Conservation (phyloP, 1,140 invertebrate species). For the Drosophila busckii region DNA sequence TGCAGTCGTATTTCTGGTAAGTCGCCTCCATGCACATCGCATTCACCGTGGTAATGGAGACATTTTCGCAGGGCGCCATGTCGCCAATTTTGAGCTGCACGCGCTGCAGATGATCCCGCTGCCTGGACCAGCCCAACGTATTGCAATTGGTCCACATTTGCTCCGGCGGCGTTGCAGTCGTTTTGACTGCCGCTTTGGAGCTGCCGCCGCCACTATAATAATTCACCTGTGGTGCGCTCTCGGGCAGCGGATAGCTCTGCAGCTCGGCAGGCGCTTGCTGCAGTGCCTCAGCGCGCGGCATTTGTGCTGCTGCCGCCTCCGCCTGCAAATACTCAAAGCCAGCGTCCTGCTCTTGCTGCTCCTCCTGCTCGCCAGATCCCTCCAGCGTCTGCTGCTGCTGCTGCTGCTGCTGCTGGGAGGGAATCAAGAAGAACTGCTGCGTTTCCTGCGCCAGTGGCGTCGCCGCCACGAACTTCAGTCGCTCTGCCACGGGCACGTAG, state of each 20-base stretch:
- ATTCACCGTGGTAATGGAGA: constrained; percentile 89
- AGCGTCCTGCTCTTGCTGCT: constrained; percentile 7
- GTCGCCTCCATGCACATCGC: constrained; percentile 90
- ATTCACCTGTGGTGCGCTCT: constrained; percentile 62
- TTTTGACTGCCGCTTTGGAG: constrained; percentile 15
- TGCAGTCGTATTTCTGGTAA: constrained; percentile 88
- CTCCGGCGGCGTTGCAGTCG: constrained; percentile 44
- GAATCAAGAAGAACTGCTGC: constrained; percentile 71
- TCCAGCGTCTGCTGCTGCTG: constrained; percentile 37
- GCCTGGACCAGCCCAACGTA: constrained; percentile 90
- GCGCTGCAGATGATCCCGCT: constrained; percentile 88
- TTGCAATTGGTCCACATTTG: constrained; percentile 84
- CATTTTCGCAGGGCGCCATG: constrained; percentile 90
- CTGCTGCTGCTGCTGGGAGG: constrained; percentile 41
- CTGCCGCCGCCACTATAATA: constrained; percentile 42
- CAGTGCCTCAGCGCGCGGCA: constrained; percentile 69
- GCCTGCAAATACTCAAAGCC: constrained; percentile 27
- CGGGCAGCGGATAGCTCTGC: constrained; percentile 58
- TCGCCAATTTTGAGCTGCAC: constrained; percentile 86
- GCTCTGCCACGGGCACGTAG: constrained; percentile 65
- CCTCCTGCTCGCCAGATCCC: constrained; percentile 18
- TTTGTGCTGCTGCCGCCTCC: constrained; percentile 45
- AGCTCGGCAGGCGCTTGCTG: constrained; percentile 38
- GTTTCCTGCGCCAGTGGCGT: constrained; percentile 54
- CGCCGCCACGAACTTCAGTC: constrained; percentile 38